These are phyloP conservation scores for Enteromius viviparus DNA, from an alignment of 2,797 vertebrate genomes.

Conservation along the genomic window DNA sequence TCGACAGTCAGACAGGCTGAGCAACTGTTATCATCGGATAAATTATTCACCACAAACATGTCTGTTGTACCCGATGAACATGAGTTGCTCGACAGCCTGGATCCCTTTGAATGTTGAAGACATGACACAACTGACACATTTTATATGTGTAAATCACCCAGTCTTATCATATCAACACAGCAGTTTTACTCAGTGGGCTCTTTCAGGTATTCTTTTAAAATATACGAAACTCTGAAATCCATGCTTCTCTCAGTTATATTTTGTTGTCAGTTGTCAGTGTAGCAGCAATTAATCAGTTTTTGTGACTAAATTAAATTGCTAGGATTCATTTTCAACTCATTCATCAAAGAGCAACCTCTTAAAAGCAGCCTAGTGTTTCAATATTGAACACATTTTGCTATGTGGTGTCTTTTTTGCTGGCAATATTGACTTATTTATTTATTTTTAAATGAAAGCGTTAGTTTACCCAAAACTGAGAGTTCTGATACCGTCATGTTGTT, in stretches of 20 bases:
- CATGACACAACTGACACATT: conserved; percentile 19
- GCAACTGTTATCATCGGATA: neutral
- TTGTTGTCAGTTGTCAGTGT: neutral
- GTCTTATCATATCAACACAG: neutral
- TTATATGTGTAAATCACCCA: neutral
- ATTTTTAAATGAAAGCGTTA: neutral
- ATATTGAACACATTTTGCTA: neutral
- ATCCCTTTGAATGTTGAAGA: conserved; percentile 4
- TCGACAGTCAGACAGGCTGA: neutral
- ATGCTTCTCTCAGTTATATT: neutral
- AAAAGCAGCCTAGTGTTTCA: neutral
- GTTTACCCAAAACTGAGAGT: no score
- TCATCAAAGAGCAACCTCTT: neutral
- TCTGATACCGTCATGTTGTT: no score
- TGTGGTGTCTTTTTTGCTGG: neutral
- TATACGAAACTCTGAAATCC: neutral
- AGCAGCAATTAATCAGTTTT: neutral
- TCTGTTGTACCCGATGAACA: conserved; percentile 1
- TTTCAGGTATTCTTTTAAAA: neutral
- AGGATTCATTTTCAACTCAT: neutral
- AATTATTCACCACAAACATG: conserved; percentile 22
- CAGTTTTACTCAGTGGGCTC: neutral
- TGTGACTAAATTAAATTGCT: neutral
- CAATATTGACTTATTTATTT: conserved; percentile 3
- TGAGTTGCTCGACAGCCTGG: neutral